These are phyloP conservation scores for Malurus elegans DNA, from an alignment of 2,113 vertebrate genomes.

Conservation along the genomic window DNA sequence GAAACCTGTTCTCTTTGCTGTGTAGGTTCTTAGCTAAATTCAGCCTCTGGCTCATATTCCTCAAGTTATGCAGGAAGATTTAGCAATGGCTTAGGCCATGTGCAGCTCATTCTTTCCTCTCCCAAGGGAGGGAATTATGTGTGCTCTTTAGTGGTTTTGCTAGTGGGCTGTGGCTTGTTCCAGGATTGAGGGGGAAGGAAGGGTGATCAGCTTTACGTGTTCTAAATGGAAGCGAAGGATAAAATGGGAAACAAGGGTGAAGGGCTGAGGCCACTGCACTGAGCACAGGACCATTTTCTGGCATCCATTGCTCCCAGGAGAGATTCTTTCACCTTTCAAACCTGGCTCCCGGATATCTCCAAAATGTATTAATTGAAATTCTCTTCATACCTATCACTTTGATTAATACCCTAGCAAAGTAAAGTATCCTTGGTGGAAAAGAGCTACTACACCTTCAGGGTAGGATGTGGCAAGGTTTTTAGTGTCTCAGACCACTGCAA, in stretches of 20 bases:
- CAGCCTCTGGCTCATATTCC: not conserved
- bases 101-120: conserved; percentile 31
- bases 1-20: not conserved
- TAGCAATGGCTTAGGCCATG: not conserved
- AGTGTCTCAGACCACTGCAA: not conserved
- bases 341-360: not conserved
- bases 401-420: not conserved
- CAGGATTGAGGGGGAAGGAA: conserved; percentile 21
- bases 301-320: not conserved
- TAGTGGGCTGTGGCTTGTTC: conserved; percentile 32
- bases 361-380: not conserved
- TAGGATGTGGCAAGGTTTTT: not conserved
- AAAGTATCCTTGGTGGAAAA: not conserved
- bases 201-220: not conserved
- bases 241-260: not conserved
- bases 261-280: not conserved
- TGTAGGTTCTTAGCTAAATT: not conserved
- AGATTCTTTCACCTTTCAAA: not conserved
- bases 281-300: not conserved
- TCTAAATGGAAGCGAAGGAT: not conserved
- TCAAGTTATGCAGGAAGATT: not conserved
- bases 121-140: conserved; percentile 21
- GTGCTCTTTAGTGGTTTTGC: conserved; percentile 52
- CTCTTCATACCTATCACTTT: not conserved
- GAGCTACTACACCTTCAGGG: not conserved